Evolutionary conservation across 2,113 vertebrate genomes (phyloP).

Genomic region (Lycaon pictus): DNA sequence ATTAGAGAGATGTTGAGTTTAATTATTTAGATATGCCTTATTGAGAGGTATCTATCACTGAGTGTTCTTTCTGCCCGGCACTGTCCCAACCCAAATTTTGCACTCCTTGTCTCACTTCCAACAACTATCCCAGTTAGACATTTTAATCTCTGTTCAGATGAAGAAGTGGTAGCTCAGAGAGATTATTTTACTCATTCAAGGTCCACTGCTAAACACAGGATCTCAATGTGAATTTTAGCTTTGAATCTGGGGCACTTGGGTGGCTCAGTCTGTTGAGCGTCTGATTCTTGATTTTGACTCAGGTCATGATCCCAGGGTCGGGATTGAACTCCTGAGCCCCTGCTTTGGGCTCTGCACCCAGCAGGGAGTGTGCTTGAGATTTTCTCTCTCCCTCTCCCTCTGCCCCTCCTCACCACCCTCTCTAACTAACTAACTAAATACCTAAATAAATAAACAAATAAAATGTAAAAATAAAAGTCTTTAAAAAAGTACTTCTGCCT

Average conservation of each 20-base stretch:
- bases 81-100: neutral
- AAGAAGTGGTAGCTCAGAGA: neutral
- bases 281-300: neutral
- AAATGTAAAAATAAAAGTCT: neutral
- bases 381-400: neutral
- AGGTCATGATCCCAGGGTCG: neutral
- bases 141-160: neutral
- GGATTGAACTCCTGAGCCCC: neutral
- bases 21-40: neutral
- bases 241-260: neutral
- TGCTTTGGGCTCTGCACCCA: neutral
- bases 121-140: neutral
- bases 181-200: neutral
- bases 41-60: neutral
- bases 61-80: neutral
- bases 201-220: neutral
- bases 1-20: neutral
- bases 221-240: neutral
- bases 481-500: neutral
- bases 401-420: neutral
- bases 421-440: neutral
- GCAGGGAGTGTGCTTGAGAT: neutral
- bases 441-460: neutral
- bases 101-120: neutral
- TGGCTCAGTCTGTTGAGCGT: neutral